A percentile compares a stretch with the other conserved stretches of the same genome.
phyloP scores from a whole-genome alignment of 2,113 vertebrate genomes.

The Gnathonemus echidnorhynchus region DNA sequence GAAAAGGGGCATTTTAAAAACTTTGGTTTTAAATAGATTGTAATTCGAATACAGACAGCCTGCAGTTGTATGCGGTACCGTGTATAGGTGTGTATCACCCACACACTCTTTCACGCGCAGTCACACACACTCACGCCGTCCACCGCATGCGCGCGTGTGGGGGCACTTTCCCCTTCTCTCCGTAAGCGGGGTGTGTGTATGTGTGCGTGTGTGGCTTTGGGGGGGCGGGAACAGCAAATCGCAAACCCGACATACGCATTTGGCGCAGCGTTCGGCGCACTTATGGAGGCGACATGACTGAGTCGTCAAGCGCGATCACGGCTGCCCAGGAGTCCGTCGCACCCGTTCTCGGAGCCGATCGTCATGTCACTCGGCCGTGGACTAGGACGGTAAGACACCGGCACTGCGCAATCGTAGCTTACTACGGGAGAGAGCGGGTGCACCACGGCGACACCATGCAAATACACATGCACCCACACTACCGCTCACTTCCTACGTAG shows the following conservation, averaged over 20 bases:
- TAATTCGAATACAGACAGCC: not conserved
- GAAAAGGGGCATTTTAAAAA: not conserved
- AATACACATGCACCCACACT: not conserved
- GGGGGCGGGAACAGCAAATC: not conserved
- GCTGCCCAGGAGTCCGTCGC: not conserved
- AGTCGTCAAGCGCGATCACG: not conserved
- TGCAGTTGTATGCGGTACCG: not conserved
- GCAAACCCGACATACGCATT: not conserved
- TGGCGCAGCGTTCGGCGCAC: slow-evolving; percentile 6
- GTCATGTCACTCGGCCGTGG: slow-evolving; percentile 3
- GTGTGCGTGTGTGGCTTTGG: not conserved
- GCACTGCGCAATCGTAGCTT: not conserved
- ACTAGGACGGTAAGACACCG: slow-evolving; percentile 17
- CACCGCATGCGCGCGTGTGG: not conserved
- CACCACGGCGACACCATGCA: not conserved
- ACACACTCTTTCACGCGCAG: not conserved
- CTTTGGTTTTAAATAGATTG: not conserved
- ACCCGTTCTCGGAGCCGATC: not conserved
- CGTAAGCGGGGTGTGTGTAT: not conserved
- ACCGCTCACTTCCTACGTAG: not conserved
- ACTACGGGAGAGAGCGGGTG: not conserved
- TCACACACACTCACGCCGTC: not conserved
- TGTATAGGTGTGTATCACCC: not conserved
- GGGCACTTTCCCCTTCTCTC: slow-evolving; percentile 4
- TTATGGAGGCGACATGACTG: slow-evolving; percentile 18